Base-by-base conservation (phyloP, 1,140 invertebrate species). In the Drosophila ananassae region DNA sequence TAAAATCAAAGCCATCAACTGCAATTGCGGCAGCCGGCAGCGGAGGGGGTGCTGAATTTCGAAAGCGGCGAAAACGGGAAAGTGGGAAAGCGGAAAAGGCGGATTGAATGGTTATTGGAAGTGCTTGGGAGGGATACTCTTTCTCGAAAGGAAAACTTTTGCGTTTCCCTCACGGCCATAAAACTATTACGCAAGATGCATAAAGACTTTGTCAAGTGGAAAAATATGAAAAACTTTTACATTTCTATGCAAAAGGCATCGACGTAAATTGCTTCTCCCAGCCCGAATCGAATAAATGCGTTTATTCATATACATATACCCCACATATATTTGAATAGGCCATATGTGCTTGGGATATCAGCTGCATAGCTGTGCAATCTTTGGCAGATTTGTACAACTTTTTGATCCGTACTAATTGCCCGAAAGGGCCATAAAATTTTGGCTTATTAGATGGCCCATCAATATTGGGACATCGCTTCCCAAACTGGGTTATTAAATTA, bases 1-100 rank as follows among this genome's bases (percentile, higher is more conserved):
- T 89, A 89, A 89, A 89, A 89, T 89, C 83, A 89, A 89, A 89
- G 79, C 83, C 83, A 89, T 89, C 83, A 89, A 84, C 83, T 89
- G 84, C 83, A 83, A 89, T 89, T 89, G 83, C 61, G 77, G 78
- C 10, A 39, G 47, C 32, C 22, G 17, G 8, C 8, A 32, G 9
- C 7, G 12, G 34, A 32, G 5, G 30, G 25, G 25, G n/a, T 24
- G 34, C 7, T 8, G 13, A 41, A 41, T 13, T 41, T 10, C 47
- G 24, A 28, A 56, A 30, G 24, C 21, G 21, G 52, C n/a, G 24
- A 41, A 13, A 17, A 17, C 59, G 50, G 55, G 10, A 48, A 13
- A 34, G 56, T 4, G 13, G 54, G 47, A 53, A 50, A 60, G 41
- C 21, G 55, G 44, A 60, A 59, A 62, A 61, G 59, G 46, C 66